These are phyloP conservation scores for Misgurnus mizolepis DNA, from an alignment of 2,113 vertebrate genomes.

Conservation along the genomic window DNA sequence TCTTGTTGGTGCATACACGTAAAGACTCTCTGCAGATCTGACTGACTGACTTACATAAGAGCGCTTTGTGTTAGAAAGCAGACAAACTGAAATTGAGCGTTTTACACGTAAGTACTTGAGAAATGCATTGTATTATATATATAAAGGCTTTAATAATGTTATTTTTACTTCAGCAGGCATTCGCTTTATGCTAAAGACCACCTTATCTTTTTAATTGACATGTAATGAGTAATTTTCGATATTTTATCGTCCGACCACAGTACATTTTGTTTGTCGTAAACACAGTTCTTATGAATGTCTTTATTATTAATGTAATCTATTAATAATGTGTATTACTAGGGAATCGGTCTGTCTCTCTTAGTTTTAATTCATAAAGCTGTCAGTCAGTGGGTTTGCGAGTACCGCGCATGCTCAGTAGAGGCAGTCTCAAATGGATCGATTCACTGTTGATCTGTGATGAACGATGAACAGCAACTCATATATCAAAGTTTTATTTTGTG, in stretches of 20 bases:
- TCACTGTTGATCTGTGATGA: background rate
- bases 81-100: background rate
- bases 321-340: background rate
- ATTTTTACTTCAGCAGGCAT: background rate
- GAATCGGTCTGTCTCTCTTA: background rate
- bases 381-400: background rate
- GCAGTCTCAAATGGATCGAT: background rate
- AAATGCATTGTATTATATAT: background rate
- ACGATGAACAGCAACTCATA: background rate
- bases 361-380: conserved; percentile 17
- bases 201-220: background rate
- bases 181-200: background rate
- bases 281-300: background rate
- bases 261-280: background rate
- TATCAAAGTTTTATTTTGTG: no score
- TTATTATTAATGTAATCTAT: background rate
- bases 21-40: background rate
- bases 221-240: background rate
- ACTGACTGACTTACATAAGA: conserved; percentile 68
- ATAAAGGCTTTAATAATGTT: background rate
- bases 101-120: background rate
- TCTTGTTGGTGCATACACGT: background rate
- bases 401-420: conserved; percentile 14
- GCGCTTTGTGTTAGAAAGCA: conserved; percentile 51
- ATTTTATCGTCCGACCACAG: background rate